These are phyloP conservation scores for Leptinotarsa defecta DNA, from an alignment of 1,140 invertebrate genomes.

Conservation along the genomic window DNA sequence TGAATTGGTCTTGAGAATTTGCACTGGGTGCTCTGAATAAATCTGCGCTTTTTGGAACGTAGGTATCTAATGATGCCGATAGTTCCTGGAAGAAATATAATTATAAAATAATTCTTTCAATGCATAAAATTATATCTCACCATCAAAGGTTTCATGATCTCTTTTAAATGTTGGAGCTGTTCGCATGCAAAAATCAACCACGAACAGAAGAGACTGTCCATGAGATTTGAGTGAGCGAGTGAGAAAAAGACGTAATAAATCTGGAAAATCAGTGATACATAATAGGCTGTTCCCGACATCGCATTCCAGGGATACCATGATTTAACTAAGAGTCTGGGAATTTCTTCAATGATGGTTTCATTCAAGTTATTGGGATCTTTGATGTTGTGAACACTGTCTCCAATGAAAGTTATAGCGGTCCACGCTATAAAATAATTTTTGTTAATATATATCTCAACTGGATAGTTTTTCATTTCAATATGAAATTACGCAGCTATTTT, in stretches of 20 bases:
- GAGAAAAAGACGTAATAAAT: constrained; percentile 76
- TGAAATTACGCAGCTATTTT: too few species aligned
- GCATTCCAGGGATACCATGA: constrained; percentile 78
- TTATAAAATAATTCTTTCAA: neutral
- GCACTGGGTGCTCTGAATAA: constrained; percentile 69
- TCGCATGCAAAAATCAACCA: constrained; percentile 84
- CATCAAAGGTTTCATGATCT: constrained; percentile 83
- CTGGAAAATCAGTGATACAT: constrained; percentile 67
- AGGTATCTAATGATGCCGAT: constrained; percentile 77
- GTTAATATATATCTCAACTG: too few species aligned
- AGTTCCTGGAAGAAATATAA: constrained; percentile 60
- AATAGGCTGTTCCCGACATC: constrained; percentile 67
- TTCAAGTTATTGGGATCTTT: constrained; percentile 72
- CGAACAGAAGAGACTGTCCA: constrained; percentile 80
- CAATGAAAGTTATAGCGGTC: constrained; percentile 78
- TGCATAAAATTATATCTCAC: constrained; percentile 28
- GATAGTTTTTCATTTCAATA: too few species aligned
- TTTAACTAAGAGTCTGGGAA: constrained; percentile 74
- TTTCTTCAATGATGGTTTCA: constrained; percentile 68
- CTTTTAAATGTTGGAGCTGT: constrained; percentile 80
- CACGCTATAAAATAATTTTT: constrained; percentile 52
- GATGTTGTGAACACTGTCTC: constrained; percentile 70
- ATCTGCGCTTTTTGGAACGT: constrained; percentile 77
- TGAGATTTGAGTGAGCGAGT: constrained; percentile 71
- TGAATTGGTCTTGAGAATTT: constrained; percentile 61